Evolutionary conservation across 2,888 invertebrate species (phyloP).

Genomic region (Gnatocerus cornutus): DNA sequence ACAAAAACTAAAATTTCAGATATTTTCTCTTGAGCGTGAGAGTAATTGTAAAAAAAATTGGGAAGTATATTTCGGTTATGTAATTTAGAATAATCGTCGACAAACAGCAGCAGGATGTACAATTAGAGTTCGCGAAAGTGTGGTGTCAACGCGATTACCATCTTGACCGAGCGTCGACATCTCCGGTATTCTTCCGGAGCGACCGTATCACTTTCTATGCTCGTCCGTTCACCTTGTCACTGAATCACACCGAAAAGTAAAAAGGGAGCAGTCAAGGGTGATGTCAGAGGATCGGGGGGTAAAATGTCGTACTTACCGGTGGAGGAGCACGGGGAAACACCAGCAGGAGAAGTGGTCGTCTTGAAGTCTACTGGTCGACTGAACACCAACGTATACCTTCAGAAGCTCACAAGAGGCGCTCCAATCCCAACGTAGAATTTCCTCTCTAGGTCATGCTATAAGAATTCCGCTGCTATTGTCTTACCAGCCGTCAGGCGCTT

Average conservation of each 20-base stretch:
- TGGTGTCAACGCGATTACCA: slow-evolving; percentile 20
- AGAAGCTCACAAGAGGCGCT: slow-evolving; percentile 63
- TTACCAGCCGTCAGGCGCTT: slow-evolving; percentile 56
- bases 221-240: slow-evolving; percentile 53
- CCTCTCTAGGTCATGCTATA: slow-evolving; percentile 67
- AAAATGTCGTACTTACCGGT: slow-evolving; percentile 59
- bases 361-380: slow-evolving; percentile 67
- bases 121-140: slow-evolving; percentile 17
- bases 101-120: slow-evolving; percentile 1
- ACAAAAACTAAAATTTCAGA: no score
- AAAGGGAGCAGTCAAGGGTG: slow-evolving; percentile 40
- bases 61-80: background rate
- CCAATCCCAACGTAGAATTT: slow-evolving; percentile 63
- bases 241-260: slow-evolving; percentile 7
- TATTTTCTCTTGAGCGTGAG: no score
- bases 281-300: slow-evolving; percentile 55
- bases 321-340: slow-evolving; percentile 60
- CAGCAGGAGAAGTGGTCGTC: slow-evolving; percentile 64
- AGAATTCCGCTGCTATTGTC: slow-evolving; percentile 63
- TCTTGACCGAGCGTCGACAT: slow-evolving; percentile 57
- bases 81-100: background rate
- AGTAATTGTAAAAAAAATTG: no score
- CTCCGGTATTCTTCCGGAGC: slow-evolving; percentile 52
- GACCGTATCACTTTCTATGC: slow-evolving; percentile 55
- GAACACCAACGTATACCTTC: slow-evolving; percentile 63